Evolutionary conservation across 37 sponge, comb jelly and placozoan species (phyloP).

Genomic region (Haliclona indistincta): DNA sequence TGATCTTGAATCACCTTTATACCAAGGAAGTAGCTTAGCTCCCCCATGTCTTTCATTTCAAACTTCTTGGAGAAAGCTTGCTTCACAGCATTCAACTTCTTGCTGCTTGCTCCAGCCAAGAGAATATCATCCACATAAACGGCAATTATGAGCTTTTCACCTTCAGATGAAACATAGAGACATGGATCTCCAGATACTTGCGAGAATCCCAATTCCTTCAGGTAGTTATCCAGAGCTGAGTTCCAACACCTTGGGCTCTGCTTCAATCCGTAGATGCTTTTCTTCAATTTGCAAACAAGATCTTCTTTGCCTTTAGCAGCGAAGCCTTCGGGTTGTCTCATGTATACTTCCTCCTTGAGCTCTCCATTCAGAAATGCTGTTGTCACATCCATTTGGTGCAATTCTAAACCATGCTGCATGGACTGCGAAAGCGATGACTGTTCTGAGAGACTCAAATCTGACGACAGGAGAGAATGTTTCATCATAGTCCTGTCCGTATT

Average conservation of each 20-base stretch:
- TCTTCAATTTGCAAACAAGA: conserved; percentile 59
- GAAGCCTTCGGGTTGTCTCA: conserved; percentile 69
- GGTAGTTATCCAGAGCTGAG: conserved; percentile 43
- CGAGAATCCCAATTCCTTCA: conserved; percentile 46
- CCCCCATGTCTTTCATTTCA: no score
- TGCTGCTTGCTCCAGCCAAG: conserved; percentile 19
- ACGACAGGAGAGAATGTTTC: conserved; percentile 43
- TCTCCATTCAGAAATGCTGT: conserved; percentile 47
- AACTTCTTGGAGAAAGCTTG: no score
- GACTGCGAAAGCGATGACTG: conserved; percentile 21
- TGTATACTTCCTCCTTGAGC: no score
- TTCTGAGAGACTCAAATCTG: conserved; percentile 28
- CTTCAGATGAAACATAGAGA: conserved; percentile 21
- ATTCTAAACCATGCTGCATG: conserved; percentile 12
- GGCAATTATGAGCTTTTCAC: conserved; percentile 11
- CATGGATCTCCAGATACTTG: conserved; percentile 58
- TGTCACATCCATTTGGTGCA: conserved; percentile 43
- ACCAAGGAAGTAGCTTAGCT: no score
- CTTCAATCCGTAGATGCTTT: conserved; percentile 69
- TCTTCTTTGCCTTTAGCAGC: conserved; percentile 59
- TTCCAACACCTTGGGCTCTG: conserved; percentile 71
- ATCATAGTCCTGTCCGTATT: conserved; percentile 26
- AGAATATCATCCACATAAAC: conserved; percentile 66
- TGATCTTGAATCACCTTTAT: no score
- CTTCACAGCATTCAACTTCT: conserved; percentile 25